Conservation (phyloP, 2,797 vertebrate species). For the Zalophus californianus region DNA sequence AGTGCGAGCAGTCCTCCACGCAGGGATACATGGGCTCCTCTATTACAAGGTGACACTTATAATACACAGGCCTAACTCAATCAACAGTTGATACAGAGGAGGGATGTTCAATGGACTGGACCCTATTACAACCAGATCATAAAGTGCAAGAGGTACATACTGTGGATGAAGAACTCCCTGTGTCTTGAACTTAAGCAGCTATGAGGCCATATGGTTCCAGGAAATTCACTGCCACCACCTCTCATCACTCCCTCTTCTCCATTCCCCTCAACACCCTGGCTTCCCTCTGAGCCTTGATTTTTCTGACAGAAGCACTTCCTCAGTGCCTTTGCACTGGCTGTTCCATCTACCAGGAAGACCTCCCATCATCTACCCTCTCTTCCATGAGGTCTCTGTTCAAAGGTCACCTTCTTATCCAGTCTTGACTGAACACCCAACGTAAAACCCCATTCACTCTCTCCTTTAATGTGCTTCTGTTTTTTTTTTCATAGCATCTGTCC, state of each 20-base stretch:
- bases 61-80: no score
- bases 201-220: background rate
- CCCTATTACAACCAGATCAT: background rate
- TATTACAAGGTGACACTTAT: background rate
- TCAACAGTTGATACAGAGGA: background rate
- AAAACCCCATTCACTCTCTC: background rate
- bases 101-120: background rate
- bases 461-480: background rate
- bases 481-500: background rate
- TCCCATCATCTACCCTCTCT: background rate
- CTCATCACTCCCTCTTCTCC: background rate
- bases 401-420: background rate
- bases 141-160: background rate
- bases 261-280: background rate
- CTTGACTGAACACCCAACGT: background rate
- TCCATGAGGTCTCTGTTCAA: background rate
- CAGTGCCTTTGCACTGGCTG: background rate
- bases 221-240: background rate
- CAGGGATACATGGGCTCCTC: background rate
- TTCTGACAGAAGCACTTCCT: background rate
- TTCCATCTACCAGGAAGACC: background rate
- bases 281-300: background rate
- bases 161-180: background rate
- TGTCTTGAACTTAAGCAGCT: background rate
- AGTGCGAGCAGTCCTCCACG: background rate